phyloP scores from a whole-genome alignment of 2,797 vertebrate species.

The Ispidina picta region DNA sequence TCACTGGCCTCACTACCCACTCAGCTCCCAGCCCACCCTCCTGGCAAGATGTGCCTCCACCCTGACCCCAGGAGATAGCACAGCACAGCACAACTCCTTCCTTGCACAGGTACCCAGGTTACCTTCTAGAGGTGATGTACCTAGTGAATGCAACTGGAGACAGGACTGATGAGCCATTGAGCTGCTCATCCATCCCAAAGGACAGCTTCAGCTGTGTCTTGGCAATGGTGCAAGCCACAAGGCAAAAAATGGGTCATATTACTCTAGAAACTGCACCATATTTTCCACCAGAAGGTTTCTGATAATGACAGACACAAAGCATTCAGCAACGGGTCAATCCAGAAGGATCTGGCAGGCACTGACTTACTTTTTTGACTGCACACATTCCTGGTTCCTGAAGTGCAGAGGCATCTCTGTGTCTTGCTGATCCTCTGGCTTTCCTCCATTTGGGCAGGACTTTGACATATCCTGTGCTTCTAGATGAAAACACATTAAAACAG shows the following conservation, averaged over 20 bases:
- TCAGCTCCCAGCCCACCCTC: not conserved
- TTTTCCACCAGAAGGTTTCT: not conserved
- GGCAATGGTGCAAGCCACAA: not conserved
- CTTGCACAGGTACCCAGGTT: not conserved
- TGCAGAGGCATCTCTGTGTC: not conserved
- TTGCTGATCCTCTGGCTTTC: not conserved
- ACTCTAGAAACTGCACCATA: not conserved
- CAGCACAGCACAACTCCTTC: not conserved
- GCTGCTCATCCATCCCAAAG: not conserved
- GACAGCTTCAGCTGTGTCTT: not conserved
- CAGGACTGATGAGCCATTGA: not conserved
- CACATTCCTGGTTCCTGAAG: not conserved
- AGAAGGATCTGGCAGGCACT: not conserved
- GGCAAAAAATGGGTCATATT: not conserved
- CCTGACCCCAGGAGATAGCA: not conserved
- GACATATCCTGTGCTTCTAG: no score
- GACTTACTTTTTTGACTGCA: not conserved
- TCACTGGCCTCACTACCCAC: accelerated
- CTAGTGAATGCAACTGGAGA: not conserved
- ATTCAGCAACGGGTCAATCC: not conserved
- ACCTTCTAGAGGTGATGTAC: not conserved
- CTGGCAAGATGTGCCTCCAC: not conserved
- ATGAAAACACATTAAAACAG: not conserved
- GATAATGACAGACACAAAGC: not conserved
- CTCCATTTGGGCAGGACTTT: not conserved